These are phyloP conservation scores for Cantharis nigra DNA, from an alignment of 2,888 invertebrate genomes.

Conservation along the genomic window DNA sequence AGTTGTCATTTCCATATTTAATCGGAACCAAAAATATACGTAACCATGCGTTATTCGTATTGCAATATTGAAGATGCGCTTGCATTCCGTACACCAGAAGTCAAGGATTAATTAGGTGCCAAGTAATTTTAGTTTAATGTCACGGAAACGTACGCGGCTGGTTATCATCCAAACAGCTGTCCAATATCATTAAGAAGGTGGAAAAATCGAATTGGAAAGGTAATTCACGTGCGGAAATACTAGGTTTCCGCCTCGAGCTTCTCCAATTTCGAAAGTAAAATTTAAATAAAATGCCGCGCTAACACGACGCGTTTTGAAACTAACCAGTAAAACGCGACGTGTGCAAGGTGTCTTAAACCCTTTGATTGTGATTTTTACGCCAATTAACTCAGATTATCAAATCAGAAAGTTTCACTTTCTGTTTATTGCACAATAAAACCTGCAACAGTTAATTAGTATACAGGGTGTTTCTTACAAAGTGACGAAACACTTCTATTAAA, in stretches of 20 bases:
- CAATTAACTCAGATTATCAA: too few relatives aligned
- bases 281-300: neutral
- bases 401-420: too few relatives aligned
- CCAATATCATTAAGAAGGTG: neutral
- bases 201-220: neutral
- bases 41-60: neutral
- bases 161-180: neutral
- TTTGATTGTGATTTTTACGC: too few relatives aligned
- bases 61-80: neutral
- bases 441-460: too few relatives aligned
- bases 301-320: neutral
- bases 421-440: too few relatives aligned
- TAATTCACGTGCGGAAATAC: neutral
- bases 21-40: neutral
- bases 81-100: neutral
- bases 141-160: neutral
- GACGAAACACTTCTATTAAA: too few relatives aligned
- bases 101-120: neutral
- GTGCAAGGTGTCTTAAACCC: too few relatives aligned
- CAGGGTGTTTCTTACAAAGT: too few relatives aligned
- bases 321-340: too few relatives aligned
- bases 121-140: neutral
- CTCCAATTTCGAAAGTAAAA: neutral
- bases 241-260: neutral
- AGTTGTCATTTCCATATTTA: neutral